These are phyloP conservation scores for Redunca redunca DNA, from an alignment of 2,113 vertebrate genomes.

Conservation along the genomic window DNA sequence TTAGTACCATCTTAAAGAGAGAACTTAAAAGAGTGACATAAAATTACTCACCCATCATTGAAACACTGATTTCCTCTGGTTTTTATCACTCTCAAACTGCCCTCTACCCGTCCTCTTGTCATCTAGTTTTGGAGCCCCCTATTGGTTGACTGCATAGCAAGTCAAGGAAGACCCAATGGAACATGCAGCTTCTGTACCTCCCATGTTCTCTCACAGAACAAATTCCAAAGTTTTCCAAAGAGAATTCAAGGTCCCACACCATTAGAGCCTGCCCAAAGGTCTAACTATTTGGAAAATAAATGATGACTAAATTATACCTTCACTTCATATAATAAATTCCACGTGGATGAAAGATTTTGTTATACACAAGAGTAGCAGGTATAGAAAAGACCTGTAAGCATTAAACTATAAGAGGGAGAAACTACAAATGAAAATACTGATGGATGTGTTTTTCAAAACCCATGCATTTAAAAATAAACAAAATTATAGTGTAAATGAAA, in stretches of 20 bases:
- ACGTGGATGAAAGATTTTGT: conserved; percentile 13
- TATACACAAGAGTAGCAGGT: background rate
- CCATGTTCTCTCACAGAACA: background rate
- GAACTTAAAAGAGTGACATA: background rate
- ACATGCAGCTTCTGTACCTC: background rate
- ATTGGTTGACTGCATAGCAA: background rate
- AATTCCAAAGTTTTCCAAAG: background rate
- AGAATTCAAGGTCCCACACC: background rate
- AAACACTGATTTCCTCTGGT: background rate
- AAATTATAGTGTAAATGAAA: conserved; percentile 12
- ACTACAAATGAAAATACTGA: background rate
- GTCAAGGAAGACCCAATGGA: background rate
- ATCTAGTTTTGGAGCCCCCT: background rate
- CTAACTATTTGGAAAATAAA: background rate
- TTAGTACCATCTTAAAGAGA: background rate
- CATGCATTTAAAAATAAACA: background rate
- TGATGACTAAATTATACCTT: background rate
- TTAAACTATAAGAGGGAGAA: background rate
- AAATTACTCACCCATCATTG: background rate
- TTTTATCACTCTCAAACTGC: background rate
- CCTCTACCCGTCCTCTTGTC: background rate
- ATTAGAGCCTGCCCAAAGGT: background rate
- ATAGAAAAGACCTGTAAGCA: background rate
- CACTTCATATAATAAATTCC: background rate
- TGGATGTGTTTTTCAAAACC: background rate